phyloP scores from a whole-genome alignment of 2,797 vertebrate species.

The Falco columbarius region DNA sequence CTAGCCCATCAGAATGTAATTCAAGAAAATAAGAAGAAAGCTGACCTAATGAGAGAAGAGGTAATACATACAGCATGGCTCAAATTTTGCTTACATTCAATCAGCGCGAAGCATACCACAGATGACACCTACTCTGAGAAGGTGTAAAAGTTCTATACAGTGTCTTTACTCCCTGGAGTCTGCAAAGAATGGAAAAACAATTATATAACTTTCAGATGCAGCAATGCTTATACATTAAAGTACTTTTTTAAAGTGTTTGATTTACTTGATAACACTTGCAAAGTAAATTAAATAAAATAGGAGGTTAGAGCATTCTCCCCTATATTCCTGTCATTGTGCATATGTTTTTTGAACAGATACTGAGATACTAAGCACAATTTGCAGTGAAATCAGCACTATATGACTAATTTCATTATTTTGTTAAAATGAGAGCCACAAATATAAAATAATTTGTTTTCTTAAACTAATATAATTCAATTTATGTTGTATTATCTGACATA shows the following conservation, averaged over 20 bases:
- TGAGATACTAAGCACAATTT: neutral
- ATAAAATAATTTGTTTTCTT: neutral
- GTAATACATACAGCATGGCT: constrained; percentile 64
- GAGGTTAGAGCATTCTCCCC: neutral
- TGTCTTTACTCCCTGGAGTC: neutral
- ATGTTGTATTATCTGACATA: neutral
- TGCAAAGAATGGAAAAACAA: neutral
- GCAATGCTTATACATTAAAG: neutral
- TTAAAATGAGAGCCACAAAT: neutral
- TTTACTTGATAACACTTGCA: neutral
- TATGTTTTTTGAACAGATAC: neutral
- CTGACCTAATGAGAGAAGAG: constrained; percentile 84
- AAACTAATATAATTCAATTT: neutral
- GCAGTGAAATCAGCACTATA: neutral
- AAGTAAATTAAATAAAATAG: neutral
- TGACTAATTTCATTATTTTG: neutral
- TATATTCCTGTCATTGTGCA: neutral
- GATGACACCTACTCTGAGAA: neutral
- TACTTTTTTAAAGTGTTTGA: neutral
- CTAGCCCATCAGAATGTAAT: constrained; percentile 79
- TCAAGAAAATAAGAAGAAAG: constrained; percentile 84
- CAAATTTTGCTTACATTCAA: neutral
- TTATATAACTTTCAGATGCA: neutral
- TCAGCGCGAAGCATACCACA: neutral
- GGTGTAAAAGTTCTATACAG: neutral